Evolutionary conservation across 2,888 invertebrate species (phyloP).

Genomic region (Nysson spinosus): DNA sequence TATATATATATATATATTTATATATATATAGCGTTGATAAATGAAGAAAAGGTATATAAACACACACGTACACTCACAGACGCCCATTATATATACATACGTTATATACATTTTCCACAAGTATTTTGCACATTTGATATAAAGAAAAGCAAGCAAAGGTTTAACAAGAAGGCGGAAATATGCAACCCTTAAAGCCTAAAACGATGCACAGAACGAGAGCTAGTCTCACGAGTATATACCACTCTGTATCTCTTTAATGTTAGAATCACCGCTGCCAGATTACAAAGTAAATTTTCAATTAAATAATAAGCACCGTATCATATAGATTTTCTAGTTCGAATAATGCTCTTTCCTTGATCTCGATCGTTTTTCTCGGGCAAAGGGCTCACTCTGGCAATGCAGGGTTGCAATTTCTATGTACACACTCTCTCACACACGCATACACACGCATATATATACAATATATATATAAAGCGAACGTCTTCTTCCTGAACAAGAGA

Average conservation of each 20-base stretch:
- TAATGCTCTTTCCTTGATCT: not conserved
- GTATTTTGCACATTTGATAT: constrained; percentile 77
- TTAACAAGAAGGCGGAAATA: constrained; percentile 49
- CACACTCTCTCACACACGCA: no score
- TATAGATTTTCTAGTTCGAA: not conserved
- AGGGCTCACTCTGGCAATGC: constrained; percentile 17
- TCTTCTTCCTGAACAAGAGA: constrained; percentile 44
- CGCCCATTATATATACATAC: constrained; percentile 60
- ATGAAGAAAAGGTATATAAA: constrained; percentile 66
- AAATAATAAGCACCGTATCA: no score
- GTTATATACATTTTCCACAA: constrained; percentile 74
- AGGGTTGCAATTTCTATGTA: constrained; percentile 53
- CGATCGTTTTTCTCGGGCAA: not conserved
- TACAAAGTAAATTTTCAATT: no score
- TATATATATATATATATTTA: no score
- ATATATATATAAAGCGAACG: no score
- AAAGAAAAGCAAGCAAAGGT: constrained; percentile 42
- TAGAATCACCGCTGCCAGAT: no score
- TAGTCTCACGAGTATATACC: constrained; percentile 64
- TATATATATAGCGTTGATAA: constrained; percentile 74
- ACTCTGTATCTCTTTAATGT: no score
- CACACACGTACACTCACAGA: constrained; percentile 61
- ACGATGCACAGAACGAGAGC: constrained; percentile 49
- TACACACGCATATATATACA: no score
- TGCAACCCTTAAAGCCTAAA: constrained; percentile 61